These are phyloP conservation scores for Mastomys coucha DNA, from an alignment of 2,113 vertebrate genomes.

Conservation along the genomic window DNA sequence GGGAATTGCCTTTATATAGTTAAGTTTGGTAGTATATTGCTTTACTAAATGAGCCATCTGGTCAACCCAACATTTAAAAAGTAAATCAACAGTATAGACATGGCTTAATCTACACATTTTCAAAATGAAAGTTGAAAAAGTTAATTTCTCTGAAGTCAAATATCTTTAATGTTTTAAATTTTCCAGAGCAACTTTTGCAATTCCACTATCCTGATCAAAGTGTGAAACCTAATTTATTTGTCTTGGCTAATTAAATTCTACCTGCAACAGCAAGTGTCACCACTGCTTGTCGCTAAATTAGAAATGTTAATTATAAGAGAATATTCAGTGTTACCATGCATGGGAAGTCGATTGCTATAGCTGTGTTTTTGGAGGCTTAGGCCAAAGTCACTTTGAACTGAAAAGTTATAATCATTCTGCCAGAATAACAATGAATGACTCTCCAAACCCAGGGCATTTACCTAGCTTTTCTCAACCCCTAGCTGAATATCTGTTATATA, in stretches of 20 bases:
- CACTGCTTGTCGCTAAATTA: slow-evolving; percentile 62
- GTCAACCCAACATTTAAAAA: background rate
- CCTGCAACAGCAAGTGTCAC: slow-evolving; percentile 66
- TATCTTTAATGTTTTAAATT: slow-evolving; percentile 36
- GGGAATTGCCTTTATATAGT: background rate
- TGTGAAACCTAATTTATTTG: slow-evolving; percentile 70
- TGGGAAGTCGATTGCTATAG: slow-evolving; percentile 29
- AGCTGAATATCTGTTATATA: background rate
- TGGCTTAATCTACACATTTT: slow-evolving; percentile 40
- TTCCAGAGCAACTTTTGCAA: slow-evolving; percentile 32
- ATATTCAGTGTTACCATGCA: slow-evolving; percentile 62
- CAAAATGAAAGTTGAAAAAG: slow-evolving; percentile 49
- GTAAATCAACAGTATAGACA: slow-evolving; percentile 1
- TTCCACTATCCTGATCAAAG: slow-evolving; percentile 27
- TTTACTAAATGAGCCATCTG: background rate
- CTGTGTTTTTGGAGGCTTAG: slow-evolving; percentile 48
- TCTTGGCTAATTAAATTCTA: slow-evolving; percentile 77
- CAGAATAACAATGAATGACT: background rate
- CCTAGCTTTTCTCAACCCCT: background rate
- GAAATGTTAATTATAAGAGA: slow-evolving; percentile 74
- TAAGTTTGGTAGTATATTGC: no score
- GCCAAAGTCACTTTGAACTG: slow-evolving; percentile 63
- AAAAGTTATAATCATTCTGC: slow-evolving; percentile 39
- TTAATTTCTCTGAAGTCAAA: slow-evolving; percentile 63
- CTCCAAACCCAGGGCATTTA: background rate